Percentiles rank a stretch among this genome's conserved stretches.
phyloP scores from a whole-genome alignment of 1,140 invertebrate species.

The Lethrus apterus region DNA sequence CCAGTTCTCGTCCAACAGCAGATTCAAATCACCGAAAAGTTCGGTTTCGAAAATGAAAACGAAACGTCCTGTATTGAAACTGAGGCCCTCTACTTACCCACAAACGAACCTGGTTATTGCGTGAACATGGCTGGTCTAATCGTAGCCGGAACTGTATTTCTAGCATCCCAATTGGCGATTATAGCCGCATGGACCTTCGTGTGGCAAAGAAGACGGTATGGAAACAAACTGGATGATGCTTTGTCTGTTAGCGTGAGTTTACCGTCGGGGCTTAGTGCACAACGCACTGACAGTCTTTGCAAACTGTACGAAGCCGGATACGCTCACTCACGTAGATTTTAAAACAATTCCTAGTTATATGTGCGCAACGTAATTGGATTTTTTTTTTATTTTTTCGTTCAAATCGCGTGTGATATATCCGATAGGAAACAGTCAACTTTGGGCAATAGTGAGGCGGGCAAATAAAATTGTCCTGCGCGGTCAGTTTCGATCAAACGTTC shows the following conservation, averaged over 20 bases:
- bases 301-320: constrained; percentile 76
- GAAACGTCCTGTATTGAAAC: constrained; percentile 33
- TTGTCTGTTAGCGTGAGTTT: constrained; percentile 48
- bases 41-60: constrained; percentile 64
- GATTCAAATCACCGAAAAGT: constrained; percentile 89
- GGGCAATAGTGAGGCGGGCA: too few species aligned
- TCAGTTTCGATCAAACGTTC: too few species aligned
- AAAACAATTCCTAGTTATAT: constrained; percentile 32
- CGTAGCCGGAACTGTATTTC: constrained; percentile 72
- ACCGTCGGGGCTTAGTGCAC: constrained; percentile 48
- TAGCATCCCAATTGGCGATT: constrained; percentile 72
- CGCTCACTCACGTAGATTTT: constrained; percentile 72
- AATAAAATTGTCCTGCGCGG: too few species aligned
- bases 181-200: constrained; percentile 77
- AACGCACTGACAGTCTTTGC: constrained; percentile 68
- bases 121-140: constrained; percentile 70
- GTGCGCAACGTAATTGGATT: constrained; percentile 5
- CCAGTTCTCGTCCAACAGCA: constrained; percentile 82
- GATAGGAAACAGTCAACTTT: too few species aligned
- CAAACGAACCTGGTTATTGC: constrained; percentile 51
- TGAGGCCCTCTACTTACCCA: constrained; percentile 43
- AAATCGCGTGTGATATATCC: too few species aligned
- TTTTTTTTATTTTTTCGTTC: too few species aligned
- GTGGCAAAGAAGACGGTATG: constrained; percentile 67
- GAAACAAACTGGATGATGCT: constrained; percentile 46